Percentiles rank a stretch among this genome's conserved stretches.
Evolutionary conservation across 2,797 vertebrate genomes (phyloP).

Genomic region (Rhabdophis nuchalis): DNA sequence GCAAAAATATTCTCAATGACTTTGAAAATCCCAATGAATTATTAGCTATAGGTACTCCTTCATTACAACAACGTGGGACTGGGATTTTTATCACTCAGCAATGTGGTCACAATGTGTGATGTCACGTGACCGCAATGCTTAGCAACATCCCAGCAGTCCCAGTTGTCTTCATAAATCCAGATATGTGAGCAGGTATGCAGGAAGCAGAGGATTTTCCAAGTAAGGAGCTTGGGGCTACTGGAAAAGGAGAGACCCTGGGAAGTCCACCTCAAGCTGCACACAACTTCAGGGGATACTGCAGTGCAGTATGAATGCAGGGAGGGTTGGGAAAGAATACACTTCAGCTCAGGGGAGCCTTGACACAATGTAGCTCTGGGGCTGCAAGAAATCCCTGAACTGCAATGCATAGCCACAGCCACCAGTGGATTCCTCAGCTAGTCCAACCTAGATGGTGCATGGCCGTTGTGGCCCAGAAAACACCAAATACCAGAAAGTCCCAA

Average conservation of each 20-base stretch:
- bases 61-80: neutral
- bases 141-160: neutral
- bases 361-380: neutral
- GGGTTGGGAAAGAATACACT: neutral
- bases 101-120: neutral
- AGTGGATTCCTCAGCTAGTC: neutral
- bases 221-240: neutral
- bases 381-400: neutral
- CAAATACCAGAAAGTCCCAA: neutral
- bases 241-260: neutral
- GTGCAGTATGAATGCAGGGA: neutral
- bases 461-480: neutral
- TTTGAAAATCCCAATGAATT: slow-evolving; percentile 55
- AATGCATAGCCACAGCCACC: neutral
- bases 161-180: neutral
- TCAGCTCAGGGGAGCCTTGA: neutral
- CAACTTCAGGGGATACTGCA: neutral
- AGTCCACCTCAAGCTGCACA: neutral
- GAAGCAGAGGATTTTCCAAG: neutral
- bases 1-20: slow-evolving; percentile 57
- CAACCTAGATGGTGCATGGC: neutral
- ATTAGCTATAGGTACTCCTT: slow-evolving; percentile 36
- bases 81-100: neutral
- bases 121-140: neutral
- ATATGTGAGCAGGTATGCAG: neutral